Conservation (phyloP, 2,113 vertebrate species). For the Phyllostomus hastatus region DNA sequence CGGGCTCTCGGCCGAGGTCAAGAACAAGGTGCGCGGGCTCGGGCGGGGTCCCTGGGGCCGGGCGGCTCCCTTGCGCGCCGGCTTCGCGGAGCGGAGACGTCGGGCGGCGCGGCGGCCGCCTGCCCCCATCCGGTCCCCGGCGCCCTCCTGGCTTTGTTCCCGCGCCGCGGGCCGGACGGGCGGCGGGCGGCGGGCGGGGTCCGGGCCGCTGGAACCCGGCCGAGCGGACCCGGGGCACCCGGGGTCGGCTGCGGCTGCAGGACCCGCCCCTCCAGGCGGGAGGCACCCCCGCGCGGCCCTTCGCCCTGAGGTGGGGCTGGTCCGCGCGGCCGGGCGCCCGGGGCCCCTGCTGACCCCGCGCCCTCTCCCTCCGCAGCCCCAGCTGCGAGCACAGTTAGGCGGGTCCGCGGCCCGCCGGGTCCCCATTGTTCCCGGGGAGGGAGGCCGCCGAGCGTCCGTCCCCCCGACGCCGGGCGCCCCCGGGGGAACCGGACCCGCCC, state of each 20-base stretch:
- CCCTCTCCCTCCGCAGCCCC: neutral
- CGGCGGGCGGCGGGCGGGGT: neutral
- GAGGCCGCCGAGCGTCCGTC: neutral
- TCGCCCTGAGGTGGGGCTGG: constrained; percentile 36
- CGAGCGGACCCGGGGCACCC: neutral
- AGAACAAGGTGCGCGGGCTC: constrained; percentile 87
- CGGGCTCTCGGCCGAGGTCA: constrained; percentile 93
- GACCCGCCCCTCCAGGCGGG: constrained; percentile 36
- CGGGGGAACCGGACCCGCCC: neutral
- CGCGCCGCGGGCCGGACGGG: neutral
- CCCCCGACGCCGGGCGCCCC: neutral
- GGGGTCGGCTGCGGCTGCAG: neutral
- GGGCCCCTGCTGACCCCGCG: neutral
- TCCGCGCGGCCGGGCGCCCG: neutral
- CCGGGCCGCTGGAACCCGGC: neutral
- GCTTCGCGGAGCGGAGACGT: neutral
- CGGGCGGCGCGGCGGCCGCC: neutral
- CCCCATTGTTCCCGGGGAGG: constrained; percentile 50
- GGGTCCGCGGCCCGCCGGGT: neutral
- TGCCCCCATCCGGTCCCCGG: no score
- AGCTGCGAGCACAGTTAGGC: neutral
- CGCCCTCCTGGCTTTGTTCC: constrained; percentile 59
- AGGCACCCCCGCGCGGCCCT: constrained; percentile 12
- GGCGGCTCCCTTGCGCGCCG: neutral
- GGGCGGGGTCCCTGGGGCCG: neutral